Evolutionary conservation across 2,888 invertebrate species (phyloP), one percentile per base, ranked within the genome.

Genomic region (Epinotia bilunana): DNA sequence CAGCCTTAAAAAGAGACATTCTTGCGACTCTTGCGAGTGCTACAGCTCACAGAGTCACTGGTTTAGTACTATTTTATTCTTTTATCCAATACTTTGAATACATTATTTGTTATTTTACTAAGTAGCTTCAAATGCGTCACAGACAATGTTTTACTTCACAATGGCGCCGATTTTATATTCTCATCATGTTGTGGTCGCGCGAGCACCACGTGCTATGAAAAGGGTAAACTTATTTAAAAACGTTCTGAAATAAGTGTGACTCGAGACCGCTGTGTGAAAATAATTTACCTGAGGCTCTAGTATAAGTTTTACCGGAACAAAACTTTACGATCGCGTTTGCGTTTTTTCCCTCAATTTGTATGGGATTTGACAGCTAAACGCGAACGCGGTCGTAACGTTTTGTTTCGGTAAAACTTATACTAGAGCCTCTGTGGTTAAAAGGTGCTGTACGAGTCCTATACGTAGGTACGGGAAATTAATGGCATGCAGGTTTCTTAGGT

Each of bases 101-200:
- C 23, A 33, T 7, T 33, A 33, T 6, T 46, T 46, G 46, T 46
- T 49, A 49, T 6, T 16, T 49, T 49, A 49, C 57, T 57, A 11
- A 18, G 55, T 55, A 55, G n/a, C 18, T 55, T 55, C 6, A 16
- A 67, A 49, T 67, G 55, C 67, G 43, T 68, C 73, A 73, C 33
- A n/a, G 60, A 73, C 62, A 62, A 68, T 73, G 68, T 68, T 62
- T 61, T 16, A 49, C 20, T 43, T 23, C 43, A 73, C 73, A 73
- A 73, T 68, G 73, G 33, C 5, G 43, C 63, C 55, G 16, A 72
- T 43, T 68, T 68, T 55, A 55, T 55, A 73, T 73, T 62, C 73
- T 68, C 43, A 46, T 16, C 18, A n/a, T 62, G 68, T 43, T 46
- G 63, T 12, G 68, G 73, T 46, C 33, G 60, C 49, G 33, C 16